Conservation (phyloP, 2,888 invertebrate genomes). For the Apocheima hispidaria region DNA sequence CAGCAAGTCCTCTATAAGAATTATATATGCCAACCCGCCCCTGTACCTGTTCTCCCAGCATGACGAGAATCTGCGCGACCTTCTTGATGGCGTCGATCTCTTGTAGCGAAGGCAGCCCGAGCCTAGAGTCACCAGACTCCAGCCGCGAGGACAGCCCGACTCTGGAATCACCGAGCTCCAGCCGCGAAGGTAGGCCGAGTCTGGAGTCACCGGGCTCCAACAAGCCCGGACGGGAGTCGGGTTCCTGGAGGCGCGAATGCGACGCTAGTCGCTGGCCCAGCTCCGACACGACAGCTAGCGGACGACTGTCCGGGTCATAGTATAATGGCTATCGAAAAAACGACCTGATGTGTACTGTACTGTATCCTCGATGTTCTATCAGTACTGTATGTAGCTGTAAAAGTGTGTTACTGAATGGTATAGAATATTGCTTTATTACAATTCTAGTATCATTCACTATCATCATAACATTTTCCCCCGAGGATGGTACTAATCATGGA, state of each 20-base stretch:
- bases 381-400: not conserved
- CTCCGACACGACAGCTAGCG: constrained; percentile 54
- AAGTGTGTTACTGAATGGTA: not conserved
- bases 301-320: constrained; percentile 44
- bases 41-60: constrained; percentile 76
- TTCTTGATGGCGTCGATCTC: constrained; percentile 74
- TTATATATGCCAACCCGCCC: too few species aligned
- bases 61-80: constrained; percentile 74
- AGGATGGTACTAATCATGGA: not conserved
- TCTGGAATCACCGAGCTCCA: constrained; percentile 64
- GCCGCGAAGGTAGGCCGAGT: constrained; percentile 62
- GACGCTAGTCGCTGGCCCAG: constrained; percentile 54
- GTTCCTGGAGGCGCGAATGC: constrained; percentile 50
- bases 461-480: too few species aligned
- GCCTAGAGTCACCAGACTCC: constrained; percentile 50
- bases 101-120: constrained; percentile 63
- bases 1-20: too few species aligned
- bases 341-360: too few species aligned
- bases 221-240: not conserved
- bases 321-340: constrained; percentile 35
- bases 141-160: constrained; percentile 48
- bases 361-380: not conserved
- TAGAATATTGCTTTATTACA: not conserved
- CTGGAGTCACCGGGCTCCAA: constrained; percentile 49
- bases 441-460: too few species aligned